phyloP scores from a whole-genome alignment of 2,113 vertebrate genomes.

The Salminus brasiliensis region DNA sequence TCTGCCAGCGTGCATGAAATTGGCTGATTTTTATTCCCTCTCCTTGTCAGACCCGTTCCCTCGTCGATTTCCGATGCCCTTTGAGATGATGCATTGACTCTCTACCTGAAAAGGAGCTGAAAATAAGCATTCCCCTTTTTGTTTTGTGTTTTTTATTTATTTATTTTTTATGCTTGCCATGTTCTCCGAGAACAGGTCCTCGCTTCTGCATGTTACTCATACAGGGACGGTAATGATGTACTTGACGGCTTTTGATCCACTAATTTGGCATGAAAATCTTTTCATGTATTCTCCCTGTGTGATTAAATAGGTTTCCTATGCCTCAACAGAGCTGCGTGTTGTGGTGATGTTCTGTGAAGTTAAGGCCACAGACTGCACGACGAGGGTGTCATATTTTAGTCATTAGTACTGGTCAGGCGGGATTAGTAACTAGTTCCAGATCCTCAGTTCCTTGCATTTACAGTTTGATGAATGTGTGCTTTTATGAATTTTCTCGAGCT shows the following conservation, averaged over 20 bases:
- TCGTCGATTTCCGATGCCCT: constrained; percentile 25
- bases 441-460: too few relatives aligned
- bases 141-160: neutral
- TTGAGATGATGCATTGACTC: constrained; percentile 40
- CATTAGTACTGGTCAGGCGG: neutral
- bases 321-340: neutral
- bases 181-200: neutral
- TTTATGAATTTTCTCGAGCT: too few relatives aligned
- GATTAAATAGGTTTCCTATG: neutral
- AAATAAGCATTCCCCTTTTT: neutral
- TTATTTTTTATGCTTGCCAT: too few relatives aligned
- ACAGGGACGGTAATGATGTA: neutral
- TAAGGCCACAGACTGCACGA: neutral
- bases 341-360: neutral
- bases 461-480: too few relatives aligned
- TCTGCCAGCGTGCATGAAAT: constrained; percentile 66
- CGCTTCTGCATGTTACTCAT: neutral
- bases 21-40: constrained; percentile 59
- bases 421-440: too few relatives aligned
- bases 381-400: neutral
- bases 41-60: constrained; percentile 34
- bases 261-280: neutral
- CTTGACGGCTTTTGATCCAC: neutral
- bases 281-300: neutral
- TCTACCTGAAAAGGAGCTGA: neutral